These are phyloP conservation scores for Terrapene triunguis DNA, from an alignment of 2,113 vertebrate species.

Conservation along the genomic window DNA sequence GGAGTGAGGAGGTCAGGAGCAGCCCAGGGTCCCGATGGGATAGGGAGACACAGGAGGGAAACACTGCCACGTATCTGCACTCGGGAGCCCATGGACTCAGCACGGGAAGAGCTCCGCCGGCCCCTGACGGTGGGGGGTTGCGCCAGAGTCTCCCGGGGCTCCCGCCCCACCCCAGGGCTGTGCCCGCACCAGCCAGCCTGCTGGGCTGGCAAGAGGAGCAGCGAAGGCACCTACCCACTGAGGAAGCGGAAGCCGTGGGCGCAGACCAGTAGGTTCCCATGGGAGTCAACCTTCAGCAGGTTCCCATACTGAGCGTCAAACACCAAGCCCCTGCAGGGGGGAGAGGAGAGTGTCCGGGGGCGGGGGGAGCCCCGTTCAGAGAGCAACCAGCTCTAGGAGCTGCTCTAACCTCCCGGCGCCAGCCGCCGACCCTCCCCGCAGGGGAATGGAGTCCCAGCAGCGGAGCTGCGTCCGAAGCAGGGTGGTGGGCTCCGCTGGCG, in stretches of 20 bases:
- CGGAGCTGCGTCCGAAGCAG: neutral
- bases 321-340: constrained; percentile 83
- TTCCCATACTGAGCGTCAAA: constrained; percentile 85
- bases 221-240: constrained; percentile 78
- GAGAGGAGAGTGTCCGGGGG: neutral
- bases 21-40: too few relatives aligned
- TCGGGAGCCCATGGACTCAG: too few relatives aligned
- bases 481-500: too few relatives aligned
- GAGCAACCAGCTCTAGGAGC: too few relatives aligned
- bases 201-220: neutral
- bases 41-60: too few relatives aligned
- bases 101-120: too few relatives aligned
- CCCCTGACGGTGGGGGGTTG: too few relatives aligned
- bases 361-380: too few relatives aligned
- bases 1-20: too few relatives aligned
- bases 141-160: too few relatives aligned
- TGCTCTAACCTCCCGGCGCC: neutral
- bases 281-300: constrained; percentile 90
- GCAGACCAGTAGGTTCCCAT: constrained; percentile 87
- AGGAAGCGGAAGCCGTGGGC: constrained; percentile 87
- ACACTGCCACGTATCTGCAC: too few relatives aligned
- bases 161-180: rapidly evolving
- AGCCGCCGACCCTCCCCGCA: neutral
- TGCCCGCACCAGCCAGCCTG: rapidly evolving
- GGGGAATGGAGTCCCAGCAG: neutral